Evolutionary conservation across 2,797 vertebrate species (phyloP).

Genomic region (Artibeus jamaicensis): DNA sequence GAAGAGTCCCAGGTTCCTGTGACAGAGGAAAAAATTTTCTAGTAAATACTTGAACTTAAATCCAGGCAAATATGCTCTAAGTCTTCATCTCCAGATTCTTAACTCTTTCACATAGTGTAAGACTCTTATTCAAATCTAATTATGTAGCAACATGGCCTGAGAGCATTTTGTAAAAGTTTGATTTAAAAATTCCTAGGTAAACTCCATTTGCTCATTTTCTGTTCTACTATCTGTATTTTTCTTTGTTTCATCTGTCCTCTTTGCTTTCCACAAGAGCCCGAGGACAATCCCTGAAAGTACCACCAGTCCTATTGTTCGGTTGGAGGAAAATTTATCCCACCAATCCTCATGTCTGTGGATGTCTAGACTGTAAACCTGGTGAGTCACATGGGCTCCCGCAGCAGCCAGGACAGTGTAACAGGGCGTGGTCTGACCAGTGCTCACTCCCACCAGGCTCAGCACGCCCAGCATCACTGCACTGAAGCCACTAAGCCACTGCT

Average conservation of each 20-base stretch:
- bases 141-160: not conserved
- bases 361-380: conserved; percentile 92
- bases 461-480: conserved; percentile 88
- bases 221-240: not conserved
- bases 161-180: not conserved
- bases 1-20: not conserved
- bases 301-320: conserved; percentile 91
- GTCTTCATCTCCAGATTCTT: not conserved
- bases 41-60: not conserved
- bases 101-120: not conserved
- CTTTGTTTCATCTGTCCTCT: conserved; percentile 60
- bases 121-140: not conserved
- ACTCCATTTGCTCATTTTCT: not conserved
- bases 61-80: not conserved
- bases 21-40: not conserved
- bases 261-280: conserved; percentile 91
- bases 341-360: conserved; percentile 93
- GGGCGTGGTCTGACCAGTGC: conserved; percentile 88
- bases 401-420: conserved; percentile 89
- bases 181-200: not conserved
- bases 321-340: conserved; percentile 95
- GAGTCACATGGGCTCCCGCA: conserved; percentile 85
- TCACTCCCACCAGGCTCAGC: conserved; percentile 87
- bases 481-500: conserved; percentile 92
- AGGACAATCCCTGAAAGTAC: conserved; percentile 91